These are phyloP conservation scores for Pseudanteris insignis DNA, from an alignment of 2,888 invertebrate genomes.

Conservation along the genomic window DNA sequence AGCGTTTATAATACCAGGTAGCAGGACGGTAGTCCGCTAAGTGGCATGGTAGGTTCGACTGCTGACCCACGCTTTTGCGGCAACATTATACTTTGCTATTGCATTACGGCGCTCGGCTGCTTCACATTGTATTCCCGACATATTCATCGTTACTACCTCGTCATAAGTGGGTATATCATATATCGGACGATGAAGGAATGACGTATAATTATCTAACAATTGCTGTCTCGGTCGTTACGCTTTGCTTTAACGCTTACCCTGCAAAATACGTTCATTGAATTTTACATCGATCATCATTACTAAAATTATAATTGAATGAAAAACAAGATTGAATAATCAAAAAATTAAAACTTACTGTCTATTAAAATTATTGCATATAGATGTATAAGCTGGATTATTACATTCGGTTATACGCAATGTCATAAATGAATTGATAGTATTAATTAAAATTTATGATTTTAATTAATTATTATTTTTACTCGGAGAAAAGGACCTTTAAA, in stretches of 20 bases:
- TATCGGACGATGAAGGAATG: slow-evolving; percentile 39
- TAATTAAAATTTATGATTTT: too few relatives aligned
- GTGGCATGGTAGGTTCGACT: slow-evolving; percentile 44
- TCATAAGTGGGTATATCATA: slow-evolving; percentile 45
- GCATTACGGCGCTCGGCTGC: slow-evolving; percentile 48
- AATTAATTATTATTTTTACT: too few relatives aligned
- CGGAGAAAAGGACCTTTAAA: too few relatives aligned
- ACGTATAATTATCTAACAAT: slow-evolving; percentile 42
- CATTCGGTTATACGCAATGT: too few relatives aligned
- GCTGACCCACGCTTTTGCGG: slow-evolving; percentile 46
- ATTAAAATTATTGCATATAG: too few relatives aligned
- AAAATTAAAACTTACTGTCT: too few relatives aligned
- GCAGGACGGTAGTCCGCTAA: slow-evolving; percentile 43
- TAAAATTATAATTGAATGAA: too few relatives aligned
- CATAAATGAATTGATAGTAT: too few relatives aligned
- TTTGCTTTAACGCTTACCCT: slow-evolving; percentile 15
- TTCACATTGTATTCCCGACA: slow-evolving; percentile 43
- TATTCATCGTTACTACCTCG: slow-evolving; percentile 45
- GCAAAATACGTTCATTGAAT: too few relatives aligned
- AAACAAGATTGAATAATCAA: too few relatives aligned
- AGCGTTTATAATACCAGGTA: slow-evolving; percentile 45
- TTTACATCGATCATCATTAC: too few relatives aligned
- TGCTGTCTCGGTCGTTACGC: slow-evolving; percentile 20
- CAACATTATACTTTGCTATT: slow-evolving; percentile 51
- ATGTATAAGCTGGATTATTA: too few relatives aligned